Conservation (phyloP, 1,140 invertebrate genomes). For the Camponotus floridanus region DNA sequence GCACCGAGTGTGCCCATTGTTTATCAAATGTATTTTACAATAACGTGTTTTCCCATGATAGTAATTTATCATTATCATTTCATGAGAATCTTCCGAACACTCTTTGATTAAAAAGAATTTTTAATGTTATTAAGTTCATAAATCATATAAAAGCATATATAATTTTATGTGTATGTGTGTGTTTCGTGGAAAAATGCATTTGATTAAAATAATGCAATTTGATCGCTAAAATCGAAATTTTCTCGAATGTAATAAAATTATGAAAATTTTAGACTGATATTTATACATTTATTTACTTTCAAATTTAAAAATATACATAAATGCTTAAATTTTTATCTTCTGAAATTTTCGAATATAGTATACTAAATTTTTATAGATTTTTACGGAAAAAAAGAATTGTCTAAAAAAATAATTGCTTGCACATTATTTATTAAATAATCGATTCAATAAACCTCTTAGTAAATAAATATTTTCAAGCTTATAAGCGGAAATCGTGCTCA, state of each 20-base stretch:
- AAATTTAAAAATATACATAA: background rate
- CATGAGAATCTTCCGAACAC: background rate
- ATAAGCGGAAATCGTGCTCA: background rate
- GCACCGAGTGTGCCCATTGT: no score
- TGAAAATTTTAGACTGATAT: background rate
- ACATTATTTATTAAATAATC: background rate
- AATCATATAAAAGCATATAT: background rate
- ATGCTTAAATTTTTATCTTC: background rate
- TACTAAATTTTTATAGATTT: constrained; percentile 6
- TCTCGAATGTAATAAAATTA: background rate
- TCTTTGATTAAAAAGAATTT: background rate
- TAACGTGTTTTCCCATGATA: background rate
- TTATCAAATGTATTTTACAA: background rate
- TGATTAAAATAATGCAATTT: background rate
- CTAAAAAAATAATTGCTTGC: background rate
- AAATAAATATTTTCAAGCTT: background rate
- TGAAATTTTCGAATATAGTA: background rate
- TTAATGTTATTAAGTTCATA: background rate
- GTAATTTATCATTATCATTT: background rate
- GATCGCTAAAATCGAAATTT: background rate
- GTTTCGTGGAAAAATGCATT: background rate
- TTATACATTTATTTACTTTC: background rate
- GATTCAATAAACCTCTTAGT: background rate
- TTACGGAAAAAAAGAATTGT: background rate
- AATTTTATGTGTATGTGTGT: no score